Conservation (phyloP, 2,113 vertebrate species). For the Phaetusa simplex region DNA sequence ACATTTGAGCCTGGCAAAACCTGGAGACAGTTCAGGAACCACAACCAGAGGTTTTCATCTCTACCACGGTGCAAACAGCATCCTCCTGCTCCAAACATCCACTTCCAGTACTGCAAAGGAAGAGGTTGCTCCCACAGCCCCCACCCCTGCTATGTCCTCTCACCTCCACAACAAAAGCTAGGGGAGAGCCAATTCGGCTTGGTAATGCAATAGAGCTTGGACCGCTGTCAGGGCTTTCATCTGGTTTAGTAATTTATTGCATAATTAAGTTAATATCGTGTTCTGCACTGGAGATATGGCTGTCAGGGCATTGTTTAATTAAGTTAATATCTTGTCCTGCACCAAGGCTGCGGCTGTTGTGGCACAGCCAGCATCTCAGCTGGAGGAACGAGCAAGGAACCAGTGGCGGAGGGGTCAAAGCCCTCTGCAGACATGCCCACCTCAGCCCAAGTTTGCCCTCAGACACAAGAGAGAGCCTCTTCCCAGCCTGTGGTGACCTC, state of each 20-base stretch:
- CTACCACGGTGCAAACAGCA: accelerated
- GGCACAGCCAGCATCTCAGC: accelerated
- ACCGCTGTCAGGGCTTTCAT: background rate
- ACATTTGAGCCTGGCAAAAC: background rate
- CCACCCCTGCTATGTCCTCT: background rate
- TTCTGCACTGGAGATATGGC: background rate
- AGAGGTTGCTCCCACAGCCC: background rate
- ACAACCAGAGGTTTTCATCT: background rate
- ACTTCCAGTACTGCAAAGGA: background rate
- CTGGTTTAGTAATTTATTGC: background rate
- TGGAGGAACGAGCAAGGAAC: background rate
- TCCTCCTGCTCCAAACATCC: background rate
- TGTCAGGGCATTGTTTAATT: background rate
- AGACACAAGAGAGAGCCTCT: background rate
- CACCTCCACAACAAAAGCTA: background rate
- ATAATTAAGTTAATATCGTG: background rate
- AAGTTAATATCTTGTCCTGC: background rate
- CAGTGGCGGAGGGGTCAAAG: background rate
- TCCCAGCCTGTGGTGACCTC: background rate
- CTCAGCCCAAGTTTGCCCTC: accelerated
- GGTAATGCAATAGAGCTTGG: background rate
- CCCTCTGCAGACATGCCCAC: background rate
- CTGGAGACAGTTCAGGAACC: background rate
- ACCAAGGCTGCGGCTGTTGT: accelerated
- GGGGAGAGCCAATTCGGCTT: background rate